Evolutionary conservation across 2,888 invertebrate species (phyloP).

Genomic region (Nomada ruficornis): DNA sequence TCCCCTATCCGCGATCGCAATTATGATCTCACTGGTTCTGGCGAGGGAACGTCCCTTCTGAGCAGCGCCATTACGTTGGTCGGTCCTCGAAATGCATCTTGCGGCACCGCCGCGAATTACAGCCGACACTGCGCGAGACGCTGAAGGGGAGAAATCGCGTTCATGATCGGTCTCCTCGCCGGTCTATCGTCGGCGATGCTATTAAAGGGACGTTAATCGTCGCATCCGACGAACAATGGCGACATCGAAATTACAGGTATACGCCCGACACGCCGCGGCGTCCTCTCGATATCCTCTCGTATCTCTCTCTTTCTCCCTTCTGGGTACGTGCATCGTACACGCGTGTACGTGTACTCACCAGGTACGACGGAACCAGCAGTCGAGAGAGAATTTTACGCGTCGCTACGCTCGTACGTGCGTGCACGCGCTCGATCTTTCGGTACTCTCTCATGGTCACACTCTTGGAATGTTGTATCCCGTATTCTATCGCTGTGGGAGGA

Average conservation of each 20-base stretch:
- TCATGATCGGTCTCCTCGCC: constrained; percentile 61
- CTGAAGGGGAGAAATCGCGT: constrained; percentile 54
- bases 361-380: constrained; percentile 41
- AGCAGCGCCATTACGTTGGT: constrained; percentile 41
- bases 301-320: not conserved
- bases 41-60: constrained; percentile 9
- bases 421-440: constrained; percentile 23
- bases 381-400: constrained; percentile 66
- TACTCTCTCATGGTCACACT: constrained; percentile 15
- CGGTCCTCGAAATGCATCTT: constrained; percentile 46
- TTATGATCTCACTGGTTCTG: constrained; percentile 49
- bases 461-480: constrained; percentile 61
- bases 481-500: constrained; percentile 18
- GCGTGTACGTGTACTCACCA: constrained; percentile 57
- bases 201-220: constrained; percentile 75
- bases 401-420: constrained; percentile 60
- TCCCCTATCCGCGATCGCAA: constrained; percentile 31
- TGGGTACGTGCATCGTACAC: constrained; percentile 11
- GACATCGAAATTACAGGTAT: constrained; percentile 75
- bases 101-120: constrained; percentile 50
- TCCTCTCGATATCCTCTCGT: constrained; percentile 31
- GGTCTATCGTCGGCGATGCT: constrained; percentile 68
- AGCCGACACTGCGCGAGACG: not conserved
- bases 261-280: constrained; percentile 52
- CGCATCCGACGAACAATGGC: constrained; percentile 72